Evolutionary conservation across 2,113 vertebrate species (phyloP).

Genomic region (Gobius niger): DNA sequence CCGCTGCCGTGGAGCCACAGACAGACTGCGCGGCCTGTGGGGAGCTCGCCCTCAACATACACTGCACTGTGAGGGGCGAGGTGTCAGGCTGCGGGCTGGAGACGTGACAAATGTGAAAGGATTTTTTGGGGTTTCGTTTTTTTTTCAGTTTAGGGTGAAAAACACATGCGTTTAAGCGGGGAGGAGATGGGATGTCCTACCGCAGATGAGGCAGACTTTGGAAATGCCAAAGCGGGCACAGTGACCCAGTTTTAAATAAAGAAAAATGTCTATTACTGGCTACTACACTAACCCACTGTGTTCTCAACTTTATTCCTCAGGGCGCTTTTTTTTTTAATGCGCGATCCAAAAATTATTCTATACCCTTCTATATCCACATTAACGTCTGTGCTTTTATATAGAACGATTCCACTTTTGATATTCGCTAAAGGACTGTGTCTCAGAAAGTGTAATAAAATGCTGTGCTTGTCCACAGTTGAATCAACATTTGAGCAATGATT

Average conservation of each 20-base stretch:
- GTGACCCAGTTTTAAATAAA: neutral
- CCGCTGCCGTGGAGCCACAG: conserved; percentile 57
- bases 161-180: conserved; percentile 14
- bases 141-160: conserved; percentile 37
- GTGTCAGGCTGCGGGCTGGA: conserved; percentile 60
- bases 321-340: too few species aligned
- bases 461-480: too few species aligned
- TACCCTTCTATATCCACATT: too few species aligned
- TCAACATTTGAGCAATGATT: too few species aligned
- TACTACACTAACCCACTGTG: neutral
- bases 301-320: neutral
- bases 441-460: too few species aligned
- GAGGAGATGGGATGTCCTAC: neutral
- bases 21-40: conserved; percentile 67
- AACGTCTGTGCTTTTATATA: too few species aligned
- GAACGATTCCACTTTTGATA: too few species aligned
- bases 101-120: conserved; percentile 37
- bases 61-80: conserved; percentile 59
- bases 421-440: too few species aligned
- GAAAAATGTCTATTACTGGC: neutral
- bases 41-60: conserved; percentile 69
- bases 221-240: neutral
- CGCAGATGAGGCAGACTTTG: neutral
- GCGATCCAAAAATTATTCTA: neutral
- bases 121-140: conserved; percentile 37